A percentile compares a stretch with the other conserved stretches of the same genome.
Conservation (phyloP, 2,113 vertebrate species). For the Alaudala cheleensis region DNA sequence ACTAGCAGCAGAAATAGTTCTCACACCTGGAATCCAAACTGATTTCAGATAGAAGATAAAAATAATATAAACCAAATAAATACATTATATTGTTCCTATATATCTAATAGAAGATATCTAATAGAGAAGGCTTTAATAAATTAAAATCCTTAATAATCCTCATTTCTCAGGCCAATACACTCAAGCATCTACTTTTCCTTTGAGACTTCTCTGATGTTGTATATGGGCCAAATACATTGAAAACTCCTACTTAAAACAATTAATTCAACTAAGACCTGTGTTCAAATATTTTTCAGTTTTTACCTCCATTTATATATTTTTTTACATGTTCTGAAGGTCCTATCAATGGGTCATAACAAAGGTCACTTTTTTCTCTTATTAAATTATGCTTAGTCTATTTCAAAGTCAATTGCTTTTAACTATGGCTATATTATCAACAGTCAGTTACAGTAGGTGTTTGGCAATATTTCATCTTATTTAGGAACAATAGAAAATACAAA, state of each 20-base stretch:
- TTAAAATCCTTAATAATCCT: background rate
- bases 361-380: background rate
- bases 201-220: background rate
- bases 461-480: conserved; percentile 6
- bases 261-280: background rate
- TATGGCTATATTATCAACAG: background rate
- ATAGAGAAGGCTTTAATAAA: background rate
- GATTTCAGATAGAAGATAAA: background rate
- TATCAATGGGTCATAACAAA: background rate
- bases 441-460: background rate
- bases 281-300: background rate
- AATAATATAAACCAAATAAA: background rate
- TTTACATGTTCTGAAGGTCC: background rate
- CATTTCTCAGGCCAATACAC: background rate
- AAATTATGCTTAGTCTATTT: background rate
- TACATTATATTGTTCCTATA: background rate
- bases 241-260: background rate
- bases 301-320: background rate
- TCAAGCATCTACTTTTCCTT: background rate
- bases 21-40: fast-evolving
- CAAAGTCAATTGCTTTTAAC: background rate
- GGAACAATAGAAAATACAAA: background rate
- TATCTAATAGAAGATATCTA: no score
- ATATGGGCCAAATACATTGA: background rate
- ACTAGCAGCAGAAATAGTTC: background rate